These are phyloP conservation scores for Elachura formosa DNA, from an alignment of 2,113 vertebrate species.

Conservation along the genomic window DNA sequence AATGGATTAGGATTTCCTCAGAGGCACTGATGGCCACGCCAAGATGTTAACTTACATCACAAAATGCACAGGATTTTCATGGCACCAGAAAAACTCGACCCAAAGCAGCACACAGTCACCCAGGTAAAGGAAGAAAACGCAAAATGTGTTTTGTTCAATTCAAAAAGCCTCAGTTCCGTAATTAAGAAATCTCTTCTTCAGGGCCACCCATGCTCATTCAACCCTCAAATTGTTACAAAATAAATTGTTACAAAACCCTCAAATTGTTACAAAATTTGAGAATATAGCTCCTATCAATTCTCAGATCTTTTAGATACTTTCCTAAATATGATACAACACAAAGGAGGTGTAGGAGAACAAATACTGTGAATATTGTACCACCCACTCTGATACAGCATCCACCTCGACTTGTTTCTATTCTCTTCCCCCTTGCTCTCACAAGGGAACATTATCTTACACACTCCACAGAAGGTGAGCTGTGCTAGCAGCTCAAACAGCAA, in stretches of 20 bases:
- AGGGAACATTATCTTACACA: neutral
- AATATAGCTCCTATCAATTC: neutral
- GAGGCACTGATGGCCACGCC: neutral
- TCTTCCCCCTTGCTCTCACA: neutral
- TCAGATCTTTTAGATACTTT: neutral
- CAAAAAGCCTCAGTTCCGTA: neutral
- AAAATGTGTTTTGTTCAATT: neutral
- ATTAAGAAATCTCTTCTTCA: neutral
- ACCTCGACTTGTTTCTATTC: neutral
- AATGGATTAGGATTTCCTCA: neutral
- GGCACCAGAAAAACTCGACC: neutral
- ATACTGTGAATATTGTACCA: fast-evolving
- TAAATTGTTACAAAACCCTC: too few species aligned
- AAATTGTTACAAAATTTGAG: too few species aligned
- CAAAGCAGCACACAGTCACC: neutral
- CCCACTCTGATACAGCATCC: neutral
- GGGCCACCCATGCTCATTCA: fast-evolving
- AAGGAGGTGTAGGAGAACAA: neutral
- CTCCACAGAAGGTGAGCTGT: neutral
- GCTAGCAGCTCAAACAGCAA: neutral
- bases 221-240: too few species aligned
- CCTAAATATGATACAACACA: neutral
- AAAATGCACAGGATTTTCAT: neutral
- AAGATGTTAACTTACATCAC: neutral
- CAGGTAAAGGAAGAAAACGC: neutral